Evolutionary conservation across 2,888 invertebrate genomes (phyloP).

Genomic region (Noctua fimbriata): DNA sequence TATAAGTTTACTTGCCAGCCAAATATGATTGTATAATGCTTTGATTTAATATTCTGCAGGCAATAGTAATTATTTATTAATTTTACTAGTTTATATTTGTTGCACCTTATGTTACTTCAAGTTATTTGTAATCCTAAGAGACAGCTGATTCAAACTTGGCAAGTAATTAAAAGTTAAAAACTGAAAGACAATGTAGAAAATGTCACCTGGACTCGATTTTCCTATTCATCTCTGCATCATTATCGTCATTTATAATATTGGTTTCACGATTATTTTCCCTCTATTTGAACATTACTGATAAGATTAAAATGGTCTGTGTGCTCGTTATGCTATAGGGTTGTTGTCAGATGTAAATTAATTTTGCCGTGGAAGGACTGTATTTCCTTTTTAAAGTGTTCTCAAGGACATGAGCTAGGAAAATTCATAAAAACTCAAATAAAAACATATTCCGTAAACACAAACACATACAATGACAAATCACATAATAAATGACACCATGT

Average conservation of each 20-base stretch:
- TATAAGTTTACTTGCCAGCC: constrained; percentile 13
- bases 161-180: background rate
- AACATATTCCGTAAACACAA: background rate
- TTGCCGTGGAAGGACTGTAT: background rate
- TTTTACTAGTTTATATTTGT: background rate
- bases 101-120: background rate
- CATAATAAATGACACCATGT: background rate
- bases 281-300: background rate
- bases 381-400: no score
- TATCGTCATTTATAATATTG: no score
- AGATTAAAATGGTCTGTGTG: background rate
- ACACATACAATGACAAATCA: background rate
- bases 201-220: background rate
- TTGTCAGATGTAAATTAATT: background rate
- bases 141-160: background rate
- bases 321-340: background rate
- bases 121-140: background rate
- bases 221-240: background rate
- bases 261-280: background rate
- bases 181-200: background rate
- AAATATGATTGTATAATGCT: constrained; percentile 15
- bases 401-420: background rate
- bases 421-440: background rate
- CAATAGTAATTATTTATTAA: background rate
- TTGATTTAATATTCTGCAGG: background rate